Percentiles rank a stretch among this genome's conserved stretches.
Conservation (phyloP, 2,113 vertebrate species). For the Rhynchomys soricoides region DNA sequence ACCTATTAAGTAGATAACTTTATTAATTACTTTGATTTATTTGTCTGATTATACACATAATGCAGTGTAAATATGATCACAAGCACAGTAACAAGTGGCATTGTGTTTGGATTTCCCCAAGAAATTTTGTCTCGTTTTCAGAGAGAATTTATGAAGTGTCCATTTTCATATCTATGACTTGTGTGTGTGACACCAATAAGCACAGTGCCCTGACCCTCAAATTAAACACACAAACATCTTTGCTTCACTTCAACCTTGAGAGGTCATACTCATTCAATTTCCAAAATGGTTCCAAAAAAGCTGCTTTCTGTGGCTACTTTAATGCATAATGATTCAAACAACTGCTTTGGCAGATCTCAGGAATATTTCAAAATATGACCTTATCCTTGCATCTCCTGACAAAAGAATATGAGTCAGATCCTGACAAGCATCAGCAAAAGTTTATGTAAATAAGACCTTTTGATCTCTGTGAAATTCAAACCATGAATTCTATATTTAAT, state of each 20-base stretch:
- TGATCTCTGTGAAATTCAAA: constrained; percentile 48
- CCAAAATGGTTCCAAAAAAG: constrained; percentile 56
- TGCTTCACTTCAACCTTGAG: constrained; percentile 45
- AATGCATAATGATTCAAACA: constrained; percentile 55
- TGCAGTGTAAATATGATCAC: not conserved
- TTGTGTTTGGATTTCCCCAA: constrained; percentile 30
- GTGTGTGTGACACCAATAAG: constrained; percentile 37
- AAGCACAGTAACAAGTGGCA: not conserved
- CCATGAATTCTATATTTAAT: not conserved
- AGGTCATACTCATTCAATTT: constrained; percentile 34
- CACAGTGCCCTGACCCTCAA: not conserved
- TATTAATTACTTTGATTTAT: not conserved
- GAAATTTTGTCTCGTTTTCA: constrained; percentile 8
- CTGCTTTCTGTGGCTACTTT: constrained; percentile 45
- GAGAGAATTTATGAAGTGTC: constrained; percentile 35
- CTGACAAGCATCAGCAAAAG: constrained; percentile 48
- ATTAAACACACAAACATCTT: constrained; percentile 58
- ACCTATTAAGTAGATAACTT: not conserved
- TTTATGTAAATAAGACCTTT: constrained; percentile 67
- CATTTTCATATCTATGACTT: constrained; percentile 9
- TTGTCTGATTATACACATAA: not conserved
- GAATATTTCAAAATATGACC: constrained; percentile 62
- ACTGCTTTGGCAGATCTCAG: constrained; percentile 55
- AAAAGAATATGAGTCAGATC: constrained; percentile 51
- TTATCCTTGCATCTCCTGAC: constrained; percentile 42